phyloP scores from a whole-genome alignment of 2,797 vertebrate genomes.

The Aulostomus chinensis region DNA sequence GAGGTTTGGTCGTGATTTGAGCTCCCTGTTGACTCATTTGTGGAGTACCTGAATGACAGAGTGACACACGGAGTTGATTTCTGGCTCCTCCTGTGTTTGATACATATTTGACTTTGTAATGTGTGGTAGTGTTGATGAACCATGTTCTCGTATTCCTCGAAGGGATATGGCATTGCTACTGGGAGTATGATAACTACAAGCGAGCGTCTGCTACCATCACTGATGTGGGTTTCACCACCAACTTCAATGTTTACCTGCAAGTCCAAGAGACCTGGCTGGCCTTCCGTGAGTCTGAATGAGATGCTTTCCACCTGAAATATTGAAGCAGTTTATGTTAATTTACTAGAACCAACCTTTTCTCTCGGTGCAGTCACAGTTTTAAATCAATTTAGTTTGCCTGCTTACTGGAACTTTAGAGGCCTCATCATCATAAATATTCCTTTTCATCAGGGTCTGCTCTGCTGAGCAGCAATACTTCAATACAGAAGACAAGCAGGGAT shows the following conservation, averaged over 20 bases:
- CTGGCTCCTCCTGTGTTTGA: no score
- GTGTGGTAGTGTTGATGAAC: background rate
- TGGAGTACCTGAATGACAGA: no score
- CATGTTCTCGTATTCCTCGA: background rate
- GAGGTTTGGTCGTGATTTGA: no score
- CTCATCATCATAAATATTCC: no score
- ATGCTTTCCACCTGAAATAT: background rate
- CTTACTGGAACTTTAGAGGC: background rate
- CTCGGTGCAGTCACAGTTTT: background rate
- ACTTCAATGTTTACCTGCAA: conserved; percentile 80
- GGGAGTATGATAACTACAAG: conserved; percentile 79
- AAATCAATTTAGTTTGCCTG: background rate
- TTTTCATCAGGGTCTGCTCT: no score
- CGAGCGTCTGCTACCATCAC: conserved; percentile 56
- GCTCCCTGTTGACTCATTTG: no score
- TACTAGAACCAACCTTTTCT: background rate
- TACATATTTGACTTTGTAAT: background rate
- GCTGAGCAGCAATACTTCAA: no score
- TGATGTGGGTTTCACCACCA: conserved; percentile 82
- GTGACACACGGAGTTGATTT: no score
- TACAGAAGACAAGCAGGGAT: no score
- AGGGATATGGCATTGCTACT: conserved; percentile 91
- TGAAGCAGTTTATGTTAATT: background rate
- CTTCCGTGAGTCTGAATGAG: conserved; percentile 78
- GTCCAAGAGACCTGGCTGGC: conserved; percentile 91